These are phyloP conservation scores for Seriola aureovittata DNA, from an alignment of 2,113 vertebrate species.

Conservation along the genomic window DNA sequence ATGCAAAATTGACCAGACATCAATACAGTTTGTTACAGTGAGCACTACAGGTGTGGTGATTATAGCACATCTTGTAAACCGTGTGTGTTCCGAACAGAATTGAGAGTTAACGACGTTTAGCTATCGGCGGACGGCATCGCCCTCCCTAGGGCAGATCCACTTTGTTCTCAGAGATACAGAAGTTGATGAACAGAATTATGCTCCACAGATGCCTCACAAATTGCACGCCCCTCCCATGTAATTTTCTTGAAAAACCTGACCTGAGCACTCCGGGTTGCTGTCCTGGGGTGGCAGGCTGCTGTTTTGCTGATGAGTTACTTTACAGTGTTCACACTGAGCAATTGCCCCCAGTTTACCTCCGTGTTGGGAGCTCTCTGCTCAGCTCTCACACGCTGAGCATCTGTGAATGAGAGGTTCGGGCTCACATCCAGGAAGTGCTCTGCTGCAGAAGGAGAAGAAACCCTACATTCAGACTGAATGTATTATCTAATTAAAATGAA, in stretches of 20 bases:
- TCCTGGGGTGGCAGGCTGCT: slow-evolving; percentile 69
- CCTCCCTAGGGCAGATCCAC: slow-evolving; percentile 45
- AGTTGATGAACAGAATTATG: slow-evolving; percentile 61
- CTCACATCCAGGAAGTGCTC: slow-evolving; percentile 57
- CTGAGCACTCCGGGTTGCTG: slow-evolving; percentile 63
- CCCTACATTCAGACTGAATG: slow-evolving; percentile 31
- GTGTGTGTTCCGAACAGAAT: background rate
- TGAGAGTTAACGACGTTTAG: slow-evolving; percentile 12
- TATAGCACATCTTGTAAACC: background rate
- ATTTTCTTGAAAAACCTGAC: slow-evolving; percentile 71
- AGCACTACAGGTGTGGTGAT: background rate
- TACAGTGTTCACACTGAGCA: slow-evolving; percentile 69
- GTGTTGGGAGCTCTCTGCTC: slow-evolving; percentile 58
- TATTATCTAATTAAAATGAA: slow-evolving; percentile 52
- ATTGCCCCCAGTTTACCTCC: slow-evolving; percentile 75
- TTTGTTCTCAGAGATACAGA: slow-evolving; percentile 53
- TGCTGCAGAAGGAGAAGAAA: slow-evolving; percentile 33
- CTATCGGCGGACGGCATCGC: slow-evolving; percentile 27
- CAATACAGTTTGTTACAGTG: background rate
- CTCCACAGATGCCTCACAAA: slow-evolving; percentile 66
- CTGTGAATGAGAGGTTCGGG: slow-evolving; percentile 67
- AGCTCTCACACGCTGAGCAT: slow-evolving; percentile 63
- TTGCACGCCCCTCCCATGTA: slow-evolving; percentile 61
- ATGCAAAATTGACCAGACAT: background rate
- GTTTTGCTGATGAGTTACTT: slow-evolving; percentile 79